Percentiles rank a stretch among this genome's conserved stretches.
Evolutionary conservation across 35 echinoderm and acorn worm species (phyloP).

Genomic region (Anneissia japonica): DNA sequence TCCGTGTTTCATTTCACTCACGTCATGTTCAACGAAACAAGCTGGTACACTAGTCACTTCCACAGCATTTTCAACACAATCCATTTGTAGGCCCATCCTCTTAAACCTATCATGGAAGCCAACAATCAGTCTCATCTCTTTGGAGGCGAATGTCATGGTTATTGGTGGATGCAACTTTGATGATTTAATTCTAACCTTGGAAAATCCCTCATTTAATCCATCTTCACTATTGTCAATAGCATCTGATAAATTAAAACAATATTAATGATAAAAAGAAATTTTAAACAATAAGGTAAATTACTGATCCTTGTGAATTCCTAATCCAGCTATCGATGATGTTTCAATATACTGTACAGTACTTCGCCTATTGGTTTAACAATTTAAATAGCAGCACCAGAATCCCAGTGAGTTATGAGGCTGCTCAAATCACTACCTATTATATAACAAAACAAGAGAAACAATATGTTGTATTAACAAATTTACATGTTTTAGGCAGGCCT

Average conservation of each 20-base stretch:
- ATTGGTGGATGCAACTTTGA: conserved; percentile 61
- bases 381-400: too few species aligned
- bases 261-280: too few species aligned
- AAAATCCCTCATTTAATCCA: neutral
- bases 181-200: conserved; percentile 21
- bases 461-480: too few species aligned
- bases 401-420: too few species aligned
- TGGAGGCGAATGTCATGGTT: conserved; percentile 10
- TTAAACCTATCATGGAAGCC: conserved; percentile 38
- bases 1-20: conserved; percentile 54
- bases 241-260: neutral
- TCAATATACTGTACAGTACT: too few species aligned
- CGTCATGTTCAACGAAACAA: conserved; percentile 84
- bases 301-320: too few species aligned
- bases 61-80: neutral
- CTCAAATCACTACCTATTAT: too few species aligned
- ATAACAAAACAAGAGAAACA: too few species aligned
- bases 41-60: conserved; percentile 56
- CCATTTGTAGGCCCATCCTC: conserved; percentile 45
- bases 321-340: too few species aligned
- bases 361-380: neutral
- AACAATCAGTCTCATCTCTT: conserved; percentile 37
- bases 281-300: too few species aligned
- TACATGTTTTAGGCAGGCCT: too few species aligned
- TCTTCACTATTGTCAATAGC: neutral